These are phyloP conservation scores for Drosophila triauraria DNA, from an alignment of 1,140 invertebrate species.

Conservation along the genomic window DNA sequence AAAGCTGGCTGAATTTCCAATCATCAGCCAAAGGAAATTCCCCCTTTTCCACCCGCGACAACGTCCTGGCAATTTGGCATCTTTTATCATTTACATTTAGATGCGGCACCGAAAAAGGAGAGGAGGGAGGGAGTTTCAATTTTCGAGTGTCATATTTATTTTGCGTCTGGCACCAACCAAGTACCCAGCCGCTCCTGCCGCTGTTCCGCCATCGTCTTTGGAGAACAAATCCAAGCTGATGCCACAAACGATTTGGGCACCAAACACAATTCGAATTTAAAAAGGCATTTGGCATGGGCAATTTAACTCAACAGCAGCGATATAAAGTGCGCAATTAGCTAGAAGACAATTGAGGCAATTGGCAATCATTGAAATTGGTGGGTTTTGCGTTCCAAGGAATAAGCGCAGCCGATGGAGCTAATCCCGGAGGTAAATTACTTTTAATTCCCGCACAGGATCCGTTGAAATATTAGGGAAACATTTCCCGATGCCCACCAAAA, in stretches of 20 bases:
- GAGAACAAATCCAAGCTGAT: constrained; percentile 21
- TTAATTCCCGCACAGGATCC: background rate
- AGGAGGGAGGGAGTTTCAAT: constrained; percentile 14
- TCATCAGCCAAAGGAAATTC: constrained; percentile 15
- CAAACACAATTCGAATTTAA: constrained; percentile 29
- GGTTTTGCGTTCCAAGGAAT: background rate
- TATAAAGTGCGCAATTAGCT: constrained; percentile 27
- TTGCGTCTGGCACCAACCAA: constrained; percentile 19
- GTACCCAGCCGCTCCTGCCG: background rate
- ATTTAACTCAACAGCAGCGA: constrained; percentile 2
- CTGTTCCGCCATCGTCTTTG: background rate
- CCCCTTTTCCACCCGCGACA: background rate
- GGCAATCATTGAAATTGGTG: constrained; percentile 14
- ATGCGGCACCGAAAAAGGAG: background rate
- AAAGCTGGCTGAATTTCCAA: constrained; percentile 34
- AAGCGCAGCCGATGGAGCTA: background rate
- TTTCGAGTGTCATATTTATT: constrained; percentile 45
- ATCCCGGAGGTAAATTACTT: background rate
- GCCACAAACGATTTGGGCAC: constrained; percentile 19
- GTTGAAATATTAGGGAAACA: background rate
- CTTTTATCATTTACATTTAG: constrained; percentile 66
- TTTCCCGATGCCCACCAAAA: too few relatives aligned
- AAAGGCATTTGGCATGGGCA: constrained; percentile 17
- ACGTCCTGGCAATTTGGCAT: constrained; percentile 53
- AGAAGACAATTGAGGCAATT: constrained; percentile 12